A percentile compares a stretch with the other conserved stretches of the same genome.
Evolutionary conservation across 2,888 invertebrate genomes (phyloP).

Genomic region (Drosophila robusta): DNA sequence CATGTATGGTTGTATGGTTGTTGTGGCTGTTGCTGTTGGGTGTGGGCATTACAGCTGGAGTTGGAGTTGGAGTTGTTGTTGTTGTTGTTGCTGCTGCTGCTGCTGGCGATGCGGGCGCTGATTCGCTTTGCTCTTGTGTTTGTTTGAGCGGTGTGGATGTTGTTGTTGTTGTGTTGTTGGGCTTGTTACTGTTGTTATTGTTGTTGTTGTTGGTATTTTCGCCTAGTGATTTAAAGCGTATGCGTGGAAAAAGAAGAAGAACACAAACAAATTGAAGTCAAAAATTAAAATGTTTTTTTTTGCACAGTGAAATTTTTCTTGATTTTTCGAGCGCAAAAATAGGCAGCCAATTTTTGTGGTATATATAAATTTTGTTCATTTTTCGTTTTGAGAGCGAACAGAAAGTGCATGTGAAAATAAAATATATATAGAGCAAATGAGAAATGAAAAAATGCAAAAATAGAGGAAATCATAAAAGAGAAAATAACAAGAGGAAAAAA

Average conservation of each 20-base stretch:
- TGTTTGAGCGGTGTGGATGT: constrained; percentile 73
- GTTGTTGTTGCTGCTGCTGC: constrained; percentile 42
- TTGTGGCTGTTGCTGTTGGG: constrained; percentile 27
- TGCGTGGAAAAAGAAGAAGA: constrained; percentile 77
- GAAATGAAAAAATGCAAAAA: constrained; percentile 45
- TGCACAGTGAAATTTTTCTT: constrained; percentile 20
- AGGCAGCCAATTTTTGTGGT: constrained; percentile 64
- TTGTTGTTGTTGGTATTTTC: constrained; percentile 73
- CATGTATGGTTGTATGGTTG: constrained; percentile 30
- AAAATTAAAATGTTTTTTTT: constrained; percentile 68
- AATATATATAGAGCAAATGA: constrained; percentile 49
- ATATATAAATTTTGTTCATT: constrained; percentile 13
- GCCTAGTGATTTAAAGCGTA: constrained; percentile 77
- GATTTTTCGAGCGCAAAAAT: constrained; percentile 41
- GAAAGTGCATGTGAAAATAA: constrained; percentile 59
- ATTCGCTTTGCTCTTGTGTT: constrained; percentile 62
- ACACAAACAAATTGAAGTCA: constrained; percentile 78
- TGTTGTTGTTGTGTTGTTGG: constrained; percentile 62
- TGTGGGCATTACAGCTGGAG: constrained; percentile 24
- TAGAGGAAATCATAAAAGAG: constrained; percentile 40
- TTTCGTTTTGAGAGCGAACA: constrained; percentile 46
- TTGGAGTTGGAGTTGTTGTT: constrained; percentile 28
- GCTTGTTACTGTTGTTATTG: constrained; percentile 56
- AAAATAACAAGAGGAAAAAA: constrained; percentile 22
- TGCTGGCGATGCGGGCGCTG: constrained; percentile 62